A percentile compares a stretch with the other conserved stretches of the same genome.
phyloP scores from a whole-genome alignment of 2,888 invertebrate genomes.

The Operophtera brumata region DNA sequence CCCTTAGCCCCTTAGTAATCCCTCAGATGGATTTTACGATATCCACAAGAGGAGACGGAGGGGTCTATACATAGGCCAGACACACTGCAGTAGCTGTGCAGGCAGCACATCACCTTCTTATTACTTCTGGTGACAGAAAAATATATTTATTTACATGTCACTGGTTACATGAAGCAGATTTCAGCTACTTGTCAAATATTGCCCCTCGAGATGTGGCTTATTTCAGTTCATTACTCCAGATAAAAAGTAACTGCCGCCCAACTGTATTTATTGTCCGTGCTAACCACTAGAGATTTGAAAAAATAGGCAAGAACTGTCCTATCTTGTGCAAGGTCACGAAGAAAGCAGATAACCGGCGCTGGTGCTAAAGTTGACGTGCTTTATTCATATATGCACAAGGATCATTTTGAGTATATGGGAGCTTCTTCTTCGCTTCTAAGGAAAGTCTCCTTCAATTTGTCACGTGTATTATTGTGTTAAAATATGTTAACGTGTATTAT shows the following conservation, averaged over 20 bases:
- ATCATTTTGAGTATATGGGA: no score
- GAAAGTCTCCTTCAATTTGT: no score
- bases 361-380: neutral
- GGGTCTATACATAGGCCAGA: no score
- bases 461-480: no score
- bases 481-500: no score
- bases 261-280: conserved; percentile 33
- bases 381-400: neutral
- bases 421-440: no score
- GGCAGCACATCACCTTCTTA: no score
- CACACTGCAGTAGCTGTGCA: no score
- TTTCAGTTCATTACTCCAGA: conserved; percentile 26
- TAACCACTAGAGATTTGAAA: conserved; percentile 39
- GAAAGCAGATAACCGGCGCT: neutral
- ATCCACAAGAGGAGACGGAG: no score
- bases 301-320: conserved; percentile 36
- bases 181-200: conserved; percentile 23
- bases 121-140: conserved; percentile 2
- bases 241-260: conserved; percentile 30
- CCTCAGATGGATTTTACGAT: no score
- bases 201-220: conserved; percentile 16
- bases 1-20: no score
- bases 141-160: conserved; percentile 6
- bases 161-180: conserved; percentile 10
- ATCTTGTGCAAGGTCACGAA: conserved; percentile 23